These are phyloP conservation scores for Eleginops maclovinus DNA, from an alignment of 2,113 vertebrate species.

Conservation along the genomic window DNA sequence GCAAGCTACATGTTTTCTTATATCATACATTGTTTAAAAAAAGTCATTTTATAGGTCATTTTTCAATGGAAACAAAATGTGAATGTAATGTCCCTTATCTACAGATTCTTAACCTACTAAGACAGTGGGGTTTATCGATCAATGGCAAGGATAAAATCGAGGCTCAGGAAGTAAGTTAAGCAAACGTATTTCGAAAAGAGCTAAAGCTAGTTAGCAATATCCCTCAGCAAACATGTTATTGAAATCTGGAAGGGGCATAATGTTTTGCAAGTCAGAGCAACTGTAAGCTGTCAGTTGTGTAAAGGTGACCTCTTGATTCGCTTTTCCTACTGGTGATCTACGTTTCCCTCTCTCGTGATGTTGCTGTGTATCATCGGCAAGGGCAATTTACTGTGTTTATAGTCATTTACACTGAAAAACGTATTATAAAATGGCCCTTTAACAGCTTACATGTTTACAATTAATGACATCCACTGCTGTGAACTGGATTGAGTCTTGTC, in stretches of 20 bases:
- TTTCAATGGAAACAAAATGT: conserved; percentile 30
- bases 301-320: background rate
- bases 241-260: conserved; percentile 45
- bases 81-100: conserved; percentile 56
- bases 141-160: conserved; percentile 72
- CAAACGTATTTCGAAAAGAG: conserved; percentile 5
- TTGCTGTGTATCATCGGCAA: background rate
- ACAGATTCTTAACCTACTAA: conserved; percentile 78
- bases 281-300: background rate
- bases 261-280: background rate
- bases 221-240: conserved; percentile 4
- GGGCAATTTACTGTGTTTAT: background rate
- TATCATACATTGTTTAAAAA: background rate
- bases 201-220: background rate
- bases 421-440: background rate
- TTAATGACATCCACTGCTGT: background rate
- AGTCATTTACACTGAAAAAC: background rate
- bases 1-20: background rate
- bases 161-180: conserved; percentile 76
- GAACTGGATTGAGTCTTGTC: background rate
- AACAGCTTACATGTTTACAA: background rate
- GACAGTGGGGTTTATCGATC: conserved; percentile 70
- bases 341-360: background rate
- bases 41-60: background rate
- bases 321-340: background rate